Base-by-base conservation (phyloP, 2,113 vertebrate species). In the Poeciliopsis occidentalis region DNA sequence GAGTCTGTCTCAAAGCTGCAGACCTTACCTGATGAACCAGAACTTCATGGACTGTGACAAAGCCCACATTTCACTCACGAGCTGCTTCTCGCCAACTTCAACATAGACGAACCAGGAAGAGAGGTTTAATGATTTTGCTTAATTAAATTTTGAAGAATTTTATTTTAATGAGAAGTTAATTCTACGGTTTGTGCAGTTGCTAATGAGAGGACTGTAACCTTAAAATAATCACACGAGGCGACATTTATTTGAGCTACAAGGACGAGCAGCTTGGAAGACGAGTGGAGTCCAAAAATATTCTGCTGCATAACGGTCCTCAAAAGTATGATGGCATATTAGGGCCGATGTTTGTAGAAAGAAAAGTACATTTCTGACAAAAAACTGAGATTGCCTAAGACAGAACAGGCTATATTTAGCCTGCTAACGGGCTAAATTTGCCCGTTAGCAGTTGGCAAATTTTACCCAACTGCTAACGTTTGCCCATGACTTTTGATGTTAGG, bases 21-120 rank as follows among this genome's bases (percentile, higher is more conserved):
- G 54, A 67, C 60, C 79, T 80, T 82, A 91, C 89, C 82, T 89
- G 85, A 79, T 86, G 69, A 82, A 83, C 70, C 86, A 61, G 75
- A 69, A 54, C 30, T 12, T 84, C 83, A 93, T 88, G 67, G 19
- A 83, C 88, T 90, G 69, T 83, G 83, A 87, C 44, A 75, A 69
- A 64, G 24, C 71, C 51, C 24, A 41, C 32, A 71, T 71, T 79
- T 60, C 15, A 27, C 34, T 69, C 34, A 84, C 61, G 64, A 61
- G 1, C 3, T 7, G 29, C 32, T 61, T 72, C 60, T 63, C 70
- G 64, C 24, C 24, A 24, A 10, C 22, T 57, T 57, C 2, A 41
- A 64, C 51, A 41, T 26, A 30, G 87, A 30, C 78, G 63, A 84
- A 71, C 63, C 78, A 60, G 67, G 81, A 81, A 62, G 29, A 54